phyloP scores from a whole-genome alignment of 2,888 invertebrate genomes.

The Diplolepis rosae region DNA sequence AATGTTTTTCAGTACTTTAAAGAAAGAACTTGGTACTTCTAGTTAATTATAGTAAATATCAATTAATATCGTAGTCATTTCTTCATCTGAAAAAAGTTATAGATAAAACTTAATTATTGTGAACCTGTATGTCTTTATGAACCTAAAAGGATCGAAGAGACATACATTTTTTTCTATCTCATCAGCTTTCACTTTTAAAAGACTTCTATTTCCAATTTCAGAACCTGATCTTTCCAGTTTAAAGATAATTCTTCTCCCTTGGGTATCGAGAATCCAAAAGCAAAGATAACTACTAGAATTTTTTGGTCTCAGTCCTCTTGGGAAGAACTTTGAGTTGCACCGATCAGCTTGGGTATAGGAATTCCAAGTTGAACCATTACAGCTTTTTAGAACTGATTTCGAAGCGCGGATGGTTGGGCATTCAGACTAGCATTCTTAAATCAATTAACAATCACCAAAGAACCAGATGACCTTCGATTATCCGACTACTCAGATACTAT shows the following conservation, averaged over 20 bases:
- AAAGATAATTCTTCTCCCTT: not conserved
- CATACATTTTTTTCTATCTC: no score
- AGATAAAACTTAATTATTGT: no score
- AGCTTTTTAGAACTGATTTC: slow-evolving; percentile 42
- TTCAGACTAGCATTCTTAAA: slow-evolving; percentile 51
- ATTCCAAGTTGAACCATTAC: slow-evolving; percentile 40
- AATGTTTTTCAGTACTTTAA: no score
- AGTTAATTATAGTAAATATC: no score
- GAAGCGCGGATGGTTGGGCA: slow-evolving; percentile 36
- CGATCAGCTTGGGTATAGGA: slow-evolving; percentile 37
- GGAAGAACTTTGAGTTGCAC: slow-evolving; percentile 26
- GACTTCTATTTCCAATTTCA: slow-evolving; percentile 1
- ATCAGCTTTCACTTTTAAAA: slow-evolving; percentile 20
- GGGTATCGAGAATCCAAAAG: not conserved
- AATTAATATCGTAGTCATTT: no score
- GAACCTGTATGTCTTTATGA: no score
- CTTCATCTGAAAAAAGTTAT: no score
- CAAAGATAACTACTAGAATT: not conserved
- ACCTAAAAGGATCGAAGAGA: no score
- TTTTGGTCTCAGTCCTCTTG: slow-evolving; percentile 3
- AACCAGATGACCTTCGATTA: slow-evolving; percentile 68
- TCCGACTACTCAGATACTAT: slow-evolving; percentile 55
- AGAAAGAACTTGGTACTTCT: no score
- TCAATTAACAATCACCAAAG: slow-evolving; percentile 66
- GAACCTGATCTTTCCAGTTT: slow-evolving; percentile 2